Conservation (phyloP, 2,888 invertebrate species). For the Coleophora deauratella region DNA sequence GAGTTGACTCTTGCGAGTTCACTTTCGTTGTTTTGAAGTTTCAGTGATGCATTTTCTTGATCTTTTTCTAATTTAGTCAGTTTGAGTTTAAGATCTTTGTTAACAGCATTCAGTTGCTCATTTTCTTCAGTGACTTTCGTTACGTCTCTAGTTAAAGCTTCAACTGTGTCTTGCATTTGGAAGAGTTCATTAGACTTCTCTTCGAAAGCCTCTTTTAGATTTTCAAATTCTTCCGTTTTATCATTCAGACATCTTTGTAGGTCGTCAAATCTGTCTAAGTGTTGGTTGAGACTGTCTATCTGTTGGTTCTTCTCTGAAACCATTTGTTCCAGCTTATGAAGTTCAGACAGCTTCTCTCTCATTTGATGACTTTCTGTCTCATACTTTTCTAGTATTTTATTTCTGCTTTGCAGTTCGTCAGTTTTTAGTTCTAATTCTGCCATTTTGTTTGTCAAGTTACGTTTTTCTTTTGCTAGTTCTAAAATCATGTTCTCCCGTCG, state of each 20-base stretch:
- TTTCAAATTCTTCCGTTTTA: slow-evolving; percentile 62
- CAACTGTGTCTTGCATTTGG: slow-evolving; percentile 51
- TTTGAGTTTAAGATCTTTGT: slow-evolving; percentile 52
- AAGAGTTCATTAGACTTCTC: slow-evolving; percentile 57
- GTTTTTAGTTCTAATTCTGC: slow-evolving; percentile 68
- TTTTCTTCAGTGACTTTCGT: slow-evolving; percentile 57
- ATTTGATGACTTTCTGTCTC: slow-evolving; percentile 62
- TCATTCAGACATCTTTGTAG: slow-evolving; percentile 66
- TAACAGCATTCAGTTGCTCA: slow-evolving; percentile 40
- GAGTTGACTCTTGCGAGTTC: slow-evolving; percentile 52
- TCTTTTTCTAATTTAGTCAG: slow-evolving; percentile 60
- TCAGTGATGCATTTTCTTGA: slow-evolving; percentile 56
- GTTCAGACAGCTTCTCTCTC: slow-evolving; percentile 58
- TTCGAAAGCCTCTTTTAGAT: slow-evolving; percentile 61
- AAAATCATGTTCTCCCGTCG: slow-evolving; percentile 74
- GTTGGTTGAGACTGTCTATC: slow-evolving; percentile 66
- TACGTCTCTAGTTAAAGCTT: slow-evolving; percentile 47
- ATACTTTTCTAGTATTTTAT: slow-evolving; percentile 44
- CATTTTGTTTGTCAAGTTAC: slow-evolving; percentile 60
- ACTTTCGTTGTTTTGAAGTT: slow-evolving; percentile 50
- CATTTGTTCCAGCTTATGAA: slow-evolving; percentile 67
- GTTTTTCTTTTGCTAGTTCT: slow-evolving; percentile 73
- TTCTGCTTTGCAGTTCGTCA: slow-evolving; percentile 60
- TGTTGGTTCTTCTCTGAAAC: slow-evolving; percentile 72
- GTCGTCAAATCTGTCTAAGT: slow-evolving; percentile 61